phyloP scores from a whole-genome alignment of 1,140 invertebrate species.

The Cryptotermes secundus region DNA sequence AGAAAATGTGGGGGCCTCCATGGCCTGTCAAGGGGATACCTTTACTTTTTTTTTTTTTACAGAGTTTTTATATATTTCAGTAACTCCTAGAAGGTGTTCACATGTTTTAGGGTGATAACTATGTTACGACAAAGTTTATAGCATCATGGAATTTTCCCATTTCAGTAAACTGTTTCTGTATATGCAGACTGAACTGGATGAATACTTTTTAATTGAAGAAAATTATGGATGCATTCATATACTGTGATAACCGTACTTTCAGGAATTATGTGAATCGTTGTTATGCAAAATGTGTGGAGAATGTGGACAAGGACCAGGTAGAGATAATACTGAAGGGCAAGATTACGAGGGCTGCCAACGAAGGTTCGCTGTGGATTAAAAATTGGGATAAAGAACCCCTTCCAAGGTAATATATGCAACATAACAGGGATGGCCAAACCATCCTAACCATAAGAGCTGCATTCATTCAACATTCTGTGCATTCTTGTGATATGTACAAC shows the following conservation, averaged over 20 bases:
- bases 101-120: no score
- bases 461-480: no score
- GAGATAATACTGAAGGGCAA: constrained; percentile 92
- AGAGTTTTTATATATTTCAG: no score
- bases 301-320: constrained; percentile 89
- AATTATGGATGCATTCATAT: not conserved
- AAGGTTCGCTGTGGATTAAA: constrained; percentile 79
- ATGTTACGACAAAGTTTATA: no score
- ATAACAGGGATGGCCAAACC: not conserved
- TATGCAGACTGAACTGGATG: not conserved
- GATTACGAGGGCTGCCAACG: constrained; percentile 83
- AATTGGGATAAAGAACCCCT: constrained; percentile 92
- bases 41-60: no score
- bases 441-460: no score
- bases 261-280: constrained; percentile 84
- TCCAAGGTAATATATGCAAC: constrained; percentile 52
- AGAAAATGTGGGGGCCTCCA: no score
- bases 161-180: not conserved
- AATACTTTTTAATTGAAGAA: not conserved
- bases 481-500: no score
- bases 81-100: no score
- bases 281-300: constrained; percentile 84
- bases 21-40: no score
- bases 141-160: no score
- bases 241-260: constrained; percentile 36